A percentile compares a stretch with the other conserved stretches of the same genome.
Conservation (phyloP, 2,113 vertebrate genomes). For the Scolopax mira region DNA sequence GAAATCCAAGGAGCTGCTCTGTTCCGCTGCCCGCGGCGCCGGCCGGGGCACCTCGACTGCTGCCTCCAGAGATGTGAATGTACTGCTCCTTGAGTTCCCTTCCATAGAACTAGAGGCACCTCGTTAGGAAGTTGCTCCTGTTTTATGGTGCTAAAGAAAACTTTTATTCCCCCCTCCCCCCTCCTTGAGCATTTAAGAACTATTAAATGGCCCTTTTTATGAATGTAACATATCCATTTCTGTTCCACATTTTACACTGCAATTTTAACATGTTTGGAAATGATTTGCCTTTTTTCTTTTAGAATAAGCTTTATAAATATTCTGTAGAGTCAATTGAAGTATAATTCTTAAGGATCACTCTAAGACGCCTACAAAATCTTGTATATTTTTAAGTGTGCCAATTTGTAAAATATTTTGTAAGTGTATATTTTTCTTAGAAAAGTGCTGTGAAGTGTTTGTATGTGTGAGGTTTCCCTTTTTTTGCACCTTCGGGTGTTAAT, state of each 20-base stretch:
- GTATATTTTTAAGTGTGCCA: conserved; percentile 99
- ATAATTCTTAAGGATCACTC: conserved; percentile 99
- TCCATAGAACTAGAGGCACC: conserved; percentile 88
- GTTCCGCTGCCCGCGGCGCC: conserved; percentile 73
- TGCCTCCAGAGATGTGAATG: conserved; percentile 99
- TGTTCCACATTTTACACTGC: conserved; percentile 96
- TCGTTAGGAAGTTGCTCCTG: conserved; percentile 91
- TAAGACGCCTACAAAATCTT: conserved; percentile 99
- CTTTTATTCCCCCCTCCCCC: conserved; percentile 56
- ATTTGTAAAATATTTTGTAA: conserved; percentile 99
- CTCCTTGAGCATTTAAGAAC: conserved; percentile 79
- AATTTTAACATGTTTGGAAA: conserved; percentile 95
- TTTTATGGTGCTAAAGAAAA: conserved; percentile 95
- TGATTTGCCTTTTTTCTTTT: conserved; percentile 95
- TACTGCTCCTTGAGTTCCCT: conserved; percentile 82
- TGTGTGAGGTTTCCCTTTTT: conserved; percentile 96
- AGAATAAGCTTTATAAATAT: conserved; percentile 99
- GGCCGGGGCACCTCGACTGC: conserved; percentile 81
- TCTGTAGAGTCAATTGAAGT: conserved; percentile 99
- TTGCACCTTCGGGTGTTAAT: conserved; percentile 93
- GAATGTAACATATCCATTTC: conserved; percentile 98
- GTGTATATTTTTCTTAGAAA: conserved; percentile 99
- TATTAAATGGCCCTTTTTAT: conserved; percentile 88
- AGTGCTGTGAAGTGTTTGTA: conserved; percentile 99
- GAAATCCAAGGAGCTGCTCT: conserved; percentile 72